Percentiles rank a stretch among this genome's conserved stretches.
Evolutionary conservation across 2,797 vertebrate species (phyloP).

Genomic region (Siniperca scherzeri): DNA sequence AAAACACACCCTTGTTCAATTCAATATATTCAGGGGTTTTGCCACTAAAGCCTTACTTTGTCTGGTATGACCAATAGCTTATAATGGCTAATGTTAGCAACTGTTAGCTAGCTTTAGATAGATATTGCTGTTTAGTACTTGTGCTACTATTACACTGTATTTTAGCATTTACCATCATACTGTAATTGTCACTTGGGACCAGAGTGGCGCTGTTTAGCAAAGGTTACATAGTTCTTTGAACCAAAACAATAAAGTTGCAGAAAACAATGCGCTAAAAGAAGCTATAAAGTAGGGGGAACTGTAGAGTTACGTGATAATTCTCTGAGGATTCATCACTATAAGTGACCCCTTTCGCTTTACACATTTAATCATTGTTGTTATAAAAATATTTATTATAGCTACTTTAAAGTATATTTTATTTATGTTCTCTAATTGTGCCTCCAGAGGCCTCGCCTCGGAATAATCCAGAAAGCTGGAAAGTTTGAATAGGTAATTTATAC

Average conservation of each 20-base stretch:
- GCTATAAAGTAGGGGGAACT: not conserved
- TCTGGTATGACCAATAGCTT: not conserved
- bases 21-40: not conserved
- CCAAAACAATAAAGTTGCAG: not conserved
- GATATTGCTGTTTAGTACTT: not conserved
- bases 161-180: not conserved
- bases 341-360: not conserved
- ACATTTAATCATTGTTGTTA: conserved; percentile 2
- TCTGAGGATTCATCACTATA: not conserved
- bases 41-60: too few species aligned
- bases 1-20: not conserved
- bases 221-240: not conserved
- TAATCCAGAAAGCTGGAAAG: conserved; percentile 22
- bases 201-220: not conserved
- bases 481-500: conserved; percentile 15
- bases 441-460: conserved; percentile 6
- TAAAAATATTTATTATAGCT: not conserved
- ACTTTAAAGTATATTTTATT: conserved; percentile 25
- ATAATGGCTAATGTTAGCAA: not conserved
- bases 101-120: not conserved
- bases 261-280: not conserved
- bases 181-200: too few species aligned
- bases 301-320: not conserved
- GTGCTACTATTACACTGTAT: not conserved
- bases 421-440: conserved; percentile 12